These are phyloP conservation scores for Pseudomyrmex flavicornis DNA, from an alignment of 1,140 invertebrate genomes.

Conservation along the genomic window DNA sequence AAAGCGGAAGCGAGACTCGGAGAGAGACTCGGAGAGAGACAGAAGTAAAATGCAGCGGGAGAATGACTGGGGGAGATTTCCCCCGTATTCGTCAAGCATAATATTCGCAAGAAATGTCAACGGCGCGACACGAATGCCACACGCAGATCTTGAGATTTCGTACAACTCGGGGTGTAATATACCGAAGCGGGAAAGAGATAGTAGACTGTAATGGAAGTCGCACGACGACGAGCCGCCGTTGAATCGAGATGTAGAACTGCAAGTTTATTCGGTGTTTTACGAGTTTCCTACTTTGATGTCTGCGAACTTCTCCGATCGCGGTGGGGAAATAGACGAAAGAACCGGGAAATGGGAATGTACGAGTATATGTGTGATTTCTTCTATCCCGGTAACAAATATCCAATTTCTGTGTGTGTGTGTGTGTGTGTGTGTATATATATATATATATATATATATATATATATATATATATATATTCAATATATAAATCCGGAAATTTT, in stretches of 20 bases:
- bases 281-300: constrained; percentile 51
- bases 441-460: not conserved
- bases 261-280: constrained; percentile 51
- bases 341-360: constrained; percentile 25
- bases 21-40: not conserved
- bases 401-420: not conserved
- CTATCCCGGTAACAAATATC: constrained; percentile 10
- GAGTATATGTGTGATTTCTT: not conserved
- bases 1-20: not conserved
- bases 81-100: too few species aligned
- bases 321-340: not conserved
- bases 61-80: not conserved
- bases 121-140: not conserved
- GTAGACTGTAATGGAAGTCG: constrained; percentile 45
- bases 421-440: not conserved
- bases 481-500: not conserved
- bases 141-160: constrained; percentile 24
- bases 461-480: not conserved
- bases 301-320: constrained; percentile 23
- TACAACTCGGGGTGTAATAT: constrained; percentile 36
- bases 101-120: not conserved
- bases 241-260: constrained; percentile 29
- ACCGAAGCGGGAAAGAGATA: not conserved
- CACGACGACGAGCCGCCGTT: not conserved
- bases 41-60: not conserved